phyloP scores from a whole-genome alignment of 2,888 invertebrate species.

The Sarcophaga caerulescens region DNA sequence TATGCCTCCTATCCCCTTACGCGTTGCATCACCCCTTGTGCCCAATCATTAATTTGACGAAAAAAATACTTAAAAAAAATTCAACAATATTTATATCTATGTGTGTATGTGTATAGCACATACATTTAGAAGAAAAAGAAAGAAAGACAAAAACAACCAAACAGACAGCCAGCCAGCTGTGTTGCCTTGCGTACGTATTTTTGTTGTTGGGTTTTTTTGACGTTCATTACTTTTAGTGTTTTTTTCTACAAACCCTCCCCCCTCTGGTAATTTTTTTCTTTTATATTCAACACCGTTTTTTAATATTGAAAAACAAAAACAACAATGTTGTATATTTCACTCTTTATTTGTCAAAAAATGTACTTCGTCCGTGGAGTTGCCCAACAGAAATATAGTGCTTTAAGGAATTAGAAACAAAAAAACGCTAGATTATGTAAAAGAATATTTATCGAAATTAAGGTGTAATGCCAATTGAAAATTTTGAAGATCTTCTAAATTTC shows the following conservation, averaged over 20 bases:
- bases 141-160: constrained; percentile 41
- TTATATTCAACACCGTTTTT: constrained; percentile 20
- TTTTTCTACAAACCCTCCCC: constrained; percentile 39
- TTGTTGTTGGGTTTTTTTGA: constrained; percentile 65
- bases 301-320: constrained; percentile 38
- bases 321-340: constrained; percentile 40
- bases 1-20: constrained; percentile 53
- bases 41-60: constrained; percentile 41
- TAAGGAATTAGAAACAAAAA: too few relatives aligned
- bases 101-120: constrained; percentile 61
- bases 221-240: constrained; percentile 65
- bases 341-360: constrained; percentile 40
- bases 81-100: constrained; percentile 56
- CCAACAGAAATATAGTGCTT: constrained; percentile 4
- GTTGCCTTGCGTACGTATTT: constrained; percentile 65
- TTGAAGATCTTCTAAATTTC: too few relatives aligned
- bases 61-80: constrained; percentile 54
- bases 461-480: background rate
- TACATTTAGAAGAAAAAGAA: constrained; percentile 59
- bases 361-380: constrained; percentile 34
- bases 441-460: background rate
- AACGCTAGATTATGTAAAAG: too few relatives aligned
- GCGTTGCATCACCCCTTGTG: constrained; percentile 60
- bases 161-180: constrained; percentile 61
- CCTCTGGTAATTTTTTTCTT: constrained; percentile 33